Evolutionary conservation across 2,888 invertebrate genomes (phyloP).

Genomic region (Synanthedon vespiformis): DNA sequence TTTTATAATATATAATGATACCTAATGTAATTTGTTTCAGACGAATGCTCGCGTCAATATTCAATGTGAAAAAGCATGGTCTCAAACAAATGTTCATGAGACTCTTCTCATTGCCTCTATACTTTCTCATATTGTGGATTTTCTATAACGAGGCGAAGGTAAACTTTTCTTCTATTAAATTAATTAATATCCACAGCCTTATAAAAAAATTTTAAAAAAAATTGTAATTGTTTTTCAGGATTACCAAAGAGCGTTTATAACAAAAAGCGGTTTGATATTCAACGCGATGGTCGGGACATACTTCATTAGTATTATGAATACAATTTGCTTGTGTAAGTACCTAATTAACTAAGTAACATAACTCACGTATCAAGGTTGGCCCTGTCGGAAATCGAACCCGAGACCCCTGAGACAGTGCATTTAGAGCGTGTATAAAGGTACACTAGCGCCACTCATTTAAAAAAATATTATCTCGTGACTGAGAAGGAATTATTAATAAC

Average conservation of each 20-base stretch:
- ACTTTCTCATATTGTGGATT: conserved; percentile 81
- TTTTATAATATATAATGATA: no score
- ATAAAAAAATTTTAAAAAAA: conserved; percentile 1
- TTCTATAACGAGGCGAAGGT: conserved; percentile 81
- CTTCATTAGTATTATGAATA: conserved; percentile 76
- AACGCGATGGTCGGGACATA: conserved; percentile 77
- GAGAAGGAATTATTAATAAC: no score
- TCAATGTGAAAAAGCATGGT: conserved; percentile 81
- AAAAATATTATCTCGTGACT: no score
- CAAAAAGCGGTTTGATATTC: conserved; percentile 78
- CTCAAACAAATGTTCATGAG: conserved; percentile 81
- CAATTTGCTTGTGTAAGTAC: conserved; percentile 77
- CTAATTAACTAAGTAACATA: no score
- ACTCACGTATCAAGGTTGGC: no score
- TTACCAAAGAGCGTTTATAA: conserved; percentile 77
- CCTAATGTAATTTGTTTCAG: conserved; percentile 59
- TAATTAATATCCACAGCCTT: background rate
- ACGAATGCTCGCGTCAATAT: conserved; percentile 81
- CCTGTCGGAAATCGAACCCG: no score
- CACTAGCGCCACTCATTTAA: no score
- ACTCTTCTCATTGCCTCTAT: conserved; percentile 79
- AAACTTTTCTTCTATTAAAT: conserved; percentile 5
- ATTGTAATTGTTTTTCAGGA: conserved; percentile 40
- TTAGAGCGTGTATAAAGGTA: no score
- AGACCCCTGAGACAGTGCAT: no score